A percentile compares a stretch with the other conserved stretches of the same genome.
These are phyloP conservation scores for Semotilus atromaculatus DNA, from an alignment of 2,797 vertebrate species.

Conservation along the genomic window DNA sequence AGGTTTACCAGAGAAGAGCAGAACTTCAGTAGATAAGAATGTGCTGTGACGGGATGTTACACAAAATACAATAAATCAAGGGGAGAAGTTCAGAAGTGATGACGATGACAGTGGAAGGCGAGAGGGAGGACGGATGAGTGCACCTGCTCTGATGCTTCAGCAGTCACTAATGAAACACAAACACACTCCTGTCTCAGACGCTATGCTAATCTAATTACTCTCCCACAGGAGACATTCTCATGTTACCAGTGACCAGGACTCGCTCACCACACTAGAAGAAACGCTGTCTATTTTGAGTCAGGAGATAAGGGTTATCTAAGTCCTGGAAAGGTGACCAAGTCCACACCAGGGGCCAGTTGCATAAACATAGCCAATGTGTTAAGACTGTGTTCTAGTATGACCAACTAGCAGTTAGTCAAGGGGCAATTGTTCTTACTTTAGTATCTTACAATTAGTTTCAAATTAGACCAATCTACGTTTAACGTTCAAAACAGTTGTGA, in stretches of 20 bases:
- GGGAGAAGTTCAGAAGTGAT: not conserved
- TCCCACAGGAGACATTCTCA: constrained; percentile 51
- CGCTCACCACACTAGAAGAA: constrained; percentile 35
- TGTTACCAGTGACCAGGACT: constrained; percentile 64
- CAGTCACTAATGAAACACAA: constrained; percentile 76
- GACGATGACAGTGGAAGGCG: not conserved
- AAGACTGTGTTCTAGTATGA: too few species aligned
- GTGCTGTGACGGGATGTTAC: not conserved
- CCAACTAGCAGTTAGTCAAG: too few species aligned
- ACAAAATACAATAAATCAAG: constrained; percentile 1
- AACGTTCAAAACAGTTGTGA: too few species aligned
- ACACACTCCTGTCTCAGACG: constrained; percentile 71
- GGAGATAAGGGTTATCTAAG: constrained; percentile 36
- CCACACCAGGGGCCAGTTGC: not conserved
- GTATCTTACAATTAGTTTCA: too few species aligned
- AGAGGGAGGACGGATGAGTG: constrained; percentile 18
- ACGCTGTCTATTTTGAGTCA: constrained; percentile 1
- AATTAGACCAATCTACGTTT: too few species aligned
- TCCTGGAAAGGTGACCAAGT: not conserved
- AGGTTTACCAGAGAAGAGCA: constrained; percentile 38
- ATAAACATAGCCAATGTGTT: too few species aligned
- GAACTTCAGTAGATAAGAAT: not conserved
- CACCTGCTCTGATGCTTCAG: constrained; percentile 53
- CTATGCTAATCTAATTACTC: constrained; percentile 76
- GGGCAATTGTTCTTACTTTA: too few species aligned